Percentiles rank a stretch among this genome's conserved stretches.
Conservation (phyloP, 1,140 invertebrate species). For the Drosophila yakuba region DNA sequence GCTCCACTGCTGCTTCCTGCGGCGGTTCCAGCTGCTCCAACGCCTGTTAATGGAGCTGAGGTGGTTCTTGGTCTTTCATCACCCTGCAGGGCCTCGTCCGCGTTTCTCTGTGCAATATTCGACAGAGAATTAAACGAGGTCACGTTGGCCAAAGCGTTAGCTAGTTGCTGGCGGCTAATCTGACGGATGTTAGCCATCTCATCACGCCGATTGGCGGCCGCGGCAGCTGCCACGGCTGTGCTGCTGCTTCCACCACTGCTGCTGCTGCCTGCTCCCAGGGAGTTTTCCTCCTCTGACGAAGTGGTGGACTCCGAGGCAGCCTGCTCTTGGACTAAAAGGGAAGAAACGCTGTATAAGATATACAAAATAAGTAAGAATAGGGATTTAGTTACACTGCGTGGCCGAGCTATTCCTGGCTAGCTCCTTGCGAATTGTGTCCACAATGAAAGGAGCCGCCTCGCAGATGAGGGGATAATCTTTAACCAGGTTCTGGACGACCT, state of each 20-base stretch:
- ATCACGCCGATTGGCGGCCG: slow-evolving; percentile 55
- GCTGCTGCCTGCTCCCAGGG: slow-evolving; percentile 74
- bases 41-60: slow-evolving; percentile 6
- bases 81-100: slow-evolving; percentile 53
- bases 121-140: slow-evolving; percentile 79
- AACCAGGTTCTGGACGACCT: slow-evolving; percentile 74
- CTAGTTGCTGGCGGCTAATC: slow-evolving; percentile 81
- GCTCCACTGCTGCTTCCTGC: slow-evolving; percentile 26
- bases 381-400: slow-evolving; percentile 58
- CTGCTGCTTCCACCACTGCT: slow-evolving; percentile 66
- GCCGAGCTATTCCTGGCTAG: slow-evolving; percentile 68
- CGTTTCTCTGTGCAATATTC: slow-evolving; percentile 77
- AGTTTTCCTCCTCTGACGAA: slow-evolving; percentile 82
- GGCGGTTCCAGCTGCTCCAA: not conserved
- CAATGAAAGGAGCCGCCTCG: slow-evolving; percentile 78
- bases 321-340: slow-evolving; percentile 66
- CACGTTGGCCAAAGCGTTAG: slow-evolving; percentile 70
- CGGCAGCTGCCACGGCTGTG: slow-evolving; percentile 51
- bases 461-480: slow-evolving; percentile 79
- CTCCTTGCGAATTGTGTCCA: slow-evolving; percentile 80
- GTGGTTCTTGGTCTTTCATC: slow-evolving; percentile 46
- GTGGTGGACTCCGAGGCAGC: slow-evolving; percentile 79
- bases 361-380: not conserved
- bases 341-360: too few species aligned
- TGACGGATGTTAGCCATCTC: slow-evolving; percentile 76